These are phyloP conservation scores for Akabosia matsudoensis DNA, from an alignment of 1,140 invertebrate species.

Conservation along the genomic window DNA sequence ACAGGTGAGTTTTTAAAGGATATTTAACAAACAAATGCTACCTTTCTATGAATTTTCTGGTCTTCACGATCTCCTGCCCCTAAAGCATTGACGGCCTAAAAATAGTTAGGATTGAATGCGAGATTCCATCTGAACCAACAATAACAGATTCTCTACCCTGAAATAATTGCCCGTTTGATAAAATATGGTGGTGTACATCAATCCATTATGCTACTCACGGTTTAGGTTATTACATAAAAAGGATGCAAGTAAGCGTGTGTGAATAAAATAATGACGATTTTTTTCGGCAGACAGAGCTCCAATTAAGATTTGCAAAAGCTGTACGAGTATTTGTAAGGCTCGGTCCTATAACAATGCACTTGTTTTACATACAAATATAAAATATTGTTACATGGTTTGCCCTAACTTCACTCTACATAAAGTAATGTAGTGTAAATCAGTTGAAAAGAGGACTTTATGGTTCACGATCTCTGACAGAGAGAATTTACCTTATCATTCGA, in stretches of 20 bases:
- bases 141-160: background rate
- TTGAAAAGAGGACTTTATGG: conserved; percentile 13
- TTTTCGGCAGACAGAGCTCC: background rate
- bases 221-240: background rate
- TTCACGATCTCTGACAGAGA: background rate
- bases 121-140: background rate
- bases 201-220: no score
- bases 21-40: no score
- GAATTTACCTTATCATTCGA: background rate
- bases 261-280: background rate
- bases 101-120: no score
- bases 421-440: no score
- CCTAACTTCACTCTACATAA: background rate
- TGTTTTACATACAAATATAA: no score
- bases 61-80: no score
- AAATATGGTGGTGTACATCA: background rate
- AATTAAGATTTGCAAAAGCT: background rate
- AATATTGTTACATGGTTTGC: background rate
- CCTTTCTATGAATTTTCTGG: no score
- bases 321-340: no score
- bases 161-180: conserved; percentile 2
- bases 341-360: no score
- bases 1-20: background rate
- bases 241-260: conserved; percentile 3
- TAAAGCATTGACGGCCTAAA: no score